Evolutionary conservation across 2,797 vertebrate genomes (phyloP), one percentile per base, ranked within the genome.

Genomic region (Bovichtus diacanthus): DNA sequence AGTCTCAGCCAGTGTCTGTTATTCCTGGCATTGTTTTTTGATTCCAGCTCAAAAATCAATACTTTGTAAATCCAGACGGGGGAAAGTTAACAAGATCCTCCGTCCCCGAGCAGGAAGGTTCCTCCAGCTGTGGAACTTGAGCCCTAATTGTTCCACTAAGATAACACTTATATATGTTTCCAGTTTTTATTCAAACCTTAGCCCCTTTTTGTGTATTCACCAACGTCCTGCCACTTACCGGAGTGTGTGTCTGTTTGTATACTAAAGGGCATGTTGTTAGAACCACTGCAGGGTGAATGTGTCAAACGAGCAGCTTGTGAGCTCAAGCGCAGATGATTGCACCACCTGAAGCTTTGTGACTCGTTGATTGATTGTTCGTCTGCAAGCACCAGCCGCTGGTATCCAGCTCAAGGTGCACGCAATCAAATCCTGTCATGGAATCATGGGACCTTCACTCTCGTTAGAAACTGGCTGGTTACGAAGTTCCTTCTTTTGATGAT

Each of bases 351-450:
- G 90, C 80, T 85, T 55, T 27, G 25, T 41, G 63, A 78, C 75
- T 70, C 84, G 90, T 81, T 83, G 81, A 84, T 62, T 77, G 70
- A 86, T 81, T 81, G 55, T 72, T 82, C 78, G 63, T 76, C 49
- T 69, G 73, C 73, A 60, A 78, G 68, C 69, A 73, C 25, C 56
- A 68, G 74, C 76, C 71, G 78, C 78, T 75, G 78, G 64, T 5
- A 9, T 21, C 1, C 1, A 46, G 51, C 70, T 75, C 49, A 31
- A 66, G 56, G 55, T 72, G 61, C 49, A 38, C 62, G 9, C 31
- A 46, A 65, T 5, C 50, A 10, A 70, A 64, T 59, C 8, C 29
- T 8, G 31, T 47, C 11, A 2, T 12, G 50, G 54, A 74, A 6
- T 18, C 3, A 9, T 4, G 8, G 34, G 44, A 51, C 61, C 21